These are phyloP conservation scores for Micrasema longulum DNA, from an alignment of 1,140 invertebrate species.

Conservation along the genomic window DNA sequence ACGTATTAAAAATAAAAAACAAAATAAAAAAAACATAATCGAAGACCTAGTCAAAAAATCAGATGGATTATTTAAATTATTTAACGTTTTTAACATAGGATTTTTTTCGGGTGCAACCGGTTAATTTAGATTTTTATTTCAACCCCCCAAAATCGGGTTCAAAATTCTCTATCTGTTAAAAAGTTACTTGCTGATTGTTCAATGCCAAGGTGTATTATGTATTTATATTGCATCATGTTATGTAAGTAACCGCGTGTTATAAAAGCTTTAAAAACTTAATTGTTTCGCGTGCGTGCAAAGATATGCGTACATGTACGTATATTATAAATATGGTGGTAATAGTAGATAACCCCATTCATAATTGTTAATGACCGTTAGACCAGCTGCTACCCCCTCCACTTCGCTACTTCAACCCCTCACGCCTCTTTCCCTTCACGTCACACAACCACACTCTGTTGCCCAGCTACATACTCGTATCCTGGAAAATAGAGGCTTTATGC, in stretches of 20 bases:
- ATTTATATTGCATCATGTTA: slow-evolving; percentile 40
- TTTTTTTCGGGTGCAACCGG: no score
- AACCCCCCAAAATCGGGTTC: no score
- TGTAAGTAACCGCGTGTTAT: slow-evolving; percentile 48
- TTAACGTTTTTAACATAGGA: no score
- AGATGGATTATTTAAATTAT: no score
- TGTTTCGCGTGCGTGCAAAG: slow-evolving; percentile 29
- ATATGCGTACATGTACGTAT: slow-evolving; percentile 8
- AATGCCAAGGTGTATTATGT: slow-evolving; percentile 19
- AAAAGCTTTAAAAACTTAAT: slow-evolving; percentile 48
- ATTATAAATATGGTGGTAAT: slow-evolving; percentile 18
- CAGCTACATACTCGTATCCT: neutral
- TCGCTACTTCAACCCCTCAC: neutral
- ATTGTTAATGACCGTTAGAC: slow-evolving; percentile 52
- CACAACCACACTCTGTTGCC: neutral
- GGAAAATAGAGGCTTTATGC: neutral
- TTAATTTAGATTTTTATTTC: no score
- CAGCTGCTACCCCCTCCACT: slow-evolving; percentile 40
- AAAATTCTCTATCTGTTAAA: no score
- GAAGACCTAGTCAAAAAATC: no score
- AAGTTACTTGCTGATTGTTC: no score
- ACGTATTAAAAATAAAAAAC: no score
- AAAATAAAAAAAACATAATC: no score
- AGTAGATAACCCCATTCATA: slow-evolving; percentile 54
- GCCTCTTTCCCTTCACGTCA: neutral